These are phyloP conservation scores for Remorina albescens DNA, from an alignment of 2,797 vertebrate species.

Conservation along the genomic window DNA sequence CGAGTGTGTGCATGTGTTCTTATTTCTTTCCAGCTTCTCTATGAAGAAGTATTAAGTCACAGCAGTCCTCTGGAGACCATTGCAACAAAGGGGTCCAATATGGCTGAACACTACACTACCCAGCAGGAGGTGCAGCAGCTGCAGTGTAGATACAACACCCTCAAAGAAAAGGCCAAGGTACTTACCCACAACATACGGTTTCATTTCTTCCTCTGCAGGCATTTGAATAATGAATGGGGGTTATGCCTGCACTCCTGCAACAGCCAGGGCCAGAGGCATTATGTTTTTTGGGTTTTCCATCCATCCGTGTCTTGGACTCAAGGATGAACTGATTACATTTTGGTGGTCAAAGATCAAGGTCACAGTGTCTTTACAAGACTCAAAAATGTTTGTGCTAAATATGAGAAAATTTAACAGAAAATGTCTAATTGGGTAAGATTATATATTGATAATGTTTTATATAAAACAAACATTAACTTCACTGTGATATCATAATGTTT, in stretches of 20 bases:
- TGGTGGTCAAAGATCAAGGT: too few relatives aligned
- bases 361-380: background rate
- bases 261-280: background rate
- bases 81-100: constrained; percentile 91
- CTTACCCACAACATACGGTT: constrained; percentile 7
- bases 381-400: too few relatives aligned
- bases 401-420: background rate
- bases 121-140: constrained; percentile 94
- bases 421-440: background rate
- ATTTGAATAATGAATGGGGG: constrained; percentile 37
- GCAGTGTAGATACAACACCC: constrained; percentile 86
- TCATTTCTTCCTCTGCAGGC: constrained; percentile 19
- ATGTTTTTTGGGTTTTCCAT: too few relatives aligned
- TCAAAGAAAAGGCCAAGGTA: constrained; percentile 93
- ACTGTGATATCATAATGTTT: background rate
- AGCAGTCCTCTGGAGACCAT: constrained; percentile 92
- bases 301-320: too few relatives aligned
- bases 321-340: too few relatives aligned
- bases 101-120: constrained; percentile 92
- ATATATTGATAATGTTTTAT: background rate
- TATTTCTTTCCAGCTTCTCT: constrained; percentile 87
- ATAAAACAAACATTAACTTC: background rate
- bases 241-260: background rate
- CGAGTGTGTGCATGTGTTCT: constrained; percentile 23
- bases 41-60: constrained; percentile 95